Conservation (phyloP, 2,888 invertebrate species). For the Ectemnius continuus region DNA sequence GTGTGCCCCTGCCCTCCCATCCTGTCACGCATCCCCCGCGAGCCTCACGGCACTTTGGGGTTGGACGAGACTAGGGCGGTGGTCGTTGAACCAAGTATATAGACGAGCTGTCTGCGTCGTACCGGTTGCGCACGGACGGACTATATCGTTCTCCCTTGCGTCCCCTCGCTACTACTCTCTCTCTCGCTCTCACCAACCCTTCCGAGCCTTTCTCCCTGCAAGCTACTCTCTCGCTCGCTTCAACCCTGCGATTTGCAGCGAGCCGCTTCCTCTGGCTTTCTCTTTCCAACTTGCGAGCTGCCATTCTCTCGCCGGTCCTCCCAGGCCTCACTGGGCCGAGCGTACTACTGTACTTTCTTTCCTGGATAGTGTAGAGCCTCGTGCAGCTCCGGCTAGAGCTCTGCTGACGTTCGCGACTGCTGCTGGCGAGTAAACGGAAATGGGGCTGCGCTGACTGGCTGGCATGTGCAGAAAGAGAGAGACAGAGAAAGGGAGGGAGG, state of each 20-base stretch:
- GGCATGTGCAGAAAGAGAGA: not conserved
- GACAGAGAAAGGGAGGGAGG: too few relatives aligned
- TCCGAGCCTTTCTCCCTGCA: constrained; percentile 12
- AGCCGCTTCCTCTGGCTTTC: not conserved
- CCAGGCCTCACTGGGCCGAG: not conserved
- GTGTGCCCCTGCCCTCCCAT: constrained; percentile 31
- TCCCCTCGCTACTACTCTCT: not conserved
- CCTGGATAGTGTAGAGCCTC: not conserved
- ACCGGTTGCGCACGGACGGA: constrained; percentile 58
- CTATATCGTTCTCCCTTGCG: not conserved
- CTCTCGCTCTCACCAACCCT: constrained; percentile 1
- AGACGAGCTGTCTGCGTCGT: constrained; percentile 72
- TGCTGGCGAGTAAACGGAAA: constrained; percentile 23
- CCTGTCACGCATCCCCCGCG: constrained; percentile 44
- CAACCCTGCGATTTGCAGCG: not conserved
- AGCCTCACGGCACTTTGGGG: constrained; percentile 65
- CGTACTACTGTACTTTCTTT: not conserved
- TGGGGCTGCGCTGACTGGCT: constrained; percentile 24
- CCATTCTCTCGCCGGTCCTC: not conserved
- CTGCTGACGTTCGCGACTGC: not conserved
- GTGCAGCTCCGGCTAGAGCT: not conserved
- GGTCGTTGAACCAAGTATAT: constrained; percentile 77
- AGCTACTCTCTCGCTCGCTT: not conserved
- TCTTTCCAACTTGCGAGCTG: not conserved
- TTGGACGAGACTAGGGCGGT: constrained; percentile 77